Evolutionary conservation across 2,797 vertebrate genomes (phyloP).

Genomic region (Squalus acanthias): DNA sequence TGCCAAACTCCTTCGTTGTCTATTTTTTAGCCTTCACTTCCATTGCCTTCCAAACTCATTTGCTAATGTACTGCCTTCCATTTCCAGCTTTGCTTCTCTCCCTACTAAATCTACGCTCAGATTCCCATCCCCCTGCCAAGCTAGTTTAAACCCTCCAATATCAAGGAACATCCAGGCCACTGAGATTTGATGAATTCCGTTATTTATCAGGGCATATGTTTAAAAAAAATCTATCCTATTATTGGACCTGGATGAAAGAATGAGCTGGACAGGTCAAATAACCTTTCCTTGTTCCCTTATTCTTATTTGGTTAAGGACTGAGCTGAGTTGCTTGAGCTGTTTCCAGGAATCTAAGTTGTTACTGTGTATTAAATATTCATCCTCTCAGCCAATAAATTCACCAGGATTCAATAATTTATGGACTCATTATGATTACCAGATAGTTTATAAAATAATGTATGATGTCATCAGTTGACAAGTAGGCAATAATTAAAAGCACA

Average conservation of each 20-base stretch:
- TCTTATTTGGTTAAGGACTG: not conserved
- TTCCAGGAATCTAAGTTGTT: not conserved
- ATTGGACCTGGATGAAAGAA: not conserved
- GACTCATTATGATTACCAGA: not conserved
- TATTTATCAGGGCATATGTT: not conserved
- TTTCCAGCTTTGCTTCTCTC: too few relatives aligned
- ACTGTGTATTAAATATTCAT: not conserved
- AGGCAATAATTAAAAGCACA: not conserved
- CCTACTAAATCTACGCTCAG: too few relatives aligned
- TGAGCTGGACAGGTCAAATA: not conserved
- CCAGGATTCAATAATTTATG: not conserved
- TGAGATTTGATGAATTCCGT: too few relatives aligned
- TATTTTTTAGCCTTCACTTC: too few relatives aligned
- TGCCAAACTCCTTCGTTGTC: too few relatives aligned
- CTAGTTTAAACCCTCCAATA: too few relatives aligned
- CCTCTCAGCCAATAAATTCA: not conserved
- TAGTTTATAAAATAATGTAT: slow-evolving; percentile 12
- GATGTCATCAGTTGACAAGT: not conserved
- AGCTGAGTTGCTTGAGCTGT: not conserved
- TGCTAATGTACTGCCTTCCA: too few relatives aligned
- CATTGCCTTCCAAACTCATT: too few relatives aligned
- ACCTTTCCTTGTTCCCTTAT: not conserved
- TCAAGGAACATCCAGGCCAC: too few relatives aligned
- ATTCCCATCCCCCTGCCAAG: too few relatives aligned
- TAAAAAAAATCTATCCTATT: not conserved